Conservation (phyloP, 64 coral and sea anemone genomes). For the Pachyseris speciosa region DNA sequence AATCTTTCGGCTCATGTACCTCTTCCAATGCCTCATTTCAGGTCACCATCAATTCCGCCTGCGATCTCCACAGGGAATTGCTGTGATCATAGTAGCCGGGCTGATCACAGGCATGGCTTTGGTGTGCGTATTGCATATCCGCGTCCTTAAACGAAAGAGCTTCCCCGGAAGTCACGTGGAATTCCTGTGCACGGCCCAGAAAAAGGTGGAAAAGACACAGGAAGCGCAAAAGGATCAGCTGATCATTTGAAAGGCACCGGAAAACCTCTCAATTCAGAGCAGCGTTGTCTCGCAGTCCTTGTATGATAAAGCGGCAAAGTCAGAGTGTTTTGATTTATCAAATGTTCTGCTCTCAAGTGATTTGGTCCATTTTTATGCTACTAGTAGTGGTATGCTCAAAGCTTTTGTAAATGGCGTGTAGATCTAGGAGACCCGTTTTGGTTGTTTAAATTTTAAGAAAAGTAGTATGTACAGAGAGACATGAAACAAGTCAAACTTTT, state of each 20-base stretch:
- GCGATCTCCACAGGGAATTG: background rate
- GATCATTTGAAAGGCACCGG: background rate
- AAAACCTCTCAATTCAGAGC: too few species aligned
- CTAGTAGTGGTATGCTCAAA: too few species aligned
- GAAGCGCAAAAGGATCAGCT: background rate
- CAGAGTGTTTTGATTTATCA: too few species aligned
- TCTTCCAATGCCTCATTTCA: background rate
- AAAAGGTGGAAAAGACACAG: background rate
- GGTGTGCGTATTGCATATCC: background rate
- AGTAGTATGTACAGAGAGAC: too few species aligned
- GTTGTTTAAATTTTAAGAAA: too few species aligned
- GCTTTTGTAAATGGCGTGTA: too few species aligned
- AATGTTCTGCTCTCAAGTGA: too few species aligned
- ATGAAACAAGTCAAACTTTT: too few species aligned
- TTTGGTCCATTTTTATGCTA: too few species aligned
- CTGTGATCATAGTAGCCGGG: background rate
- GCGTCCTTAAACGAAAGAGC: background rate
- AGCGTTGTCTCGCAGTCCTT: too few species aligned
- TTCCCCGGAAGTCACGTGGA: background rate
- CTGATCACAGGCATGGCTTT: background rate
- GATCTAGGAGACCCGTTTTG: too few species aligned
- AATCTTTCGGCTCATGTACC: background rate
- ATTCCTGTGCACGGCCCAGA: background rate
- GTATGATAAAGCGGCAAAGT: too few species aligned
- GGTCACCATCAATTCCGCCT: background rate